phyloP scores from a whole-genome alignment of 2,113 vertebrate species.

The Siphamia tubifer region DNA sequence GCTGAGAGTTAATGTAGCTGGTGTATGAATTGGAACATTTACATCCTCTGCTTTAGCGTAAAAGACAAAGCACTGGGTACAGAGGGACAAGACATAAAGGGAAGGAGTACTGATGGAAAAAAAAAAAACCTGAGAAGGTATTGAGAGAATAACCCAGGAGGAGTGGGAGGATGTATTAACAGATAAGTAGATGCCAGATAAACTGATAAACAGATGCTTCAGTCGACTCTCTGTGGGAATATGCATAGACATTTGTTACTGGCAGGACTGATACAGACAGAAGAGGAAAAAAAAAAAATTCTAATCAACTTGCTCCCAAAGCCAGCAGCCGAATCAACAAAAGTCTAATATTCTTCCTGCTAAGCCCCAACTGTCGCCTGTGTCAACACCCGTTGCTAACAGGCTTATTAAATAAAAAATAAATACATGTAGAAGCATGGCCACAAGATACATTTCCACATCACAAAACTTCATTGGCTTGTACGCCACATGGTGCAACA shows the following conservation, averaged over 20 bases:
- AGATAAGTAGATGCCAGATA: not conserved
- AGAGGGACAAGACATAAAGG: not conserved
- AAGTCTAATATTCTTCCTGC: constrained; percentile 32
- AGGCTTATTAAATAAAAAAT: constrained; percentile 62
- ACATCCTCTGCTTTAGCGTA: not conserved
- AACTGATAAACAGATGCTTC: too few relatives aligned
- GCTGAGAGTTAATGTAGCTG: not conserved
- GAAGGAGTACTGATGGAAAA: not conserved
- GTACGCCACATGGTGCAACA: constrained; percentile 24
- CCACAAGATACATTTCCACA: constrained; percentile 36
- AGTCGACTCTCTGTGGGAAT: too few relatives aligned
- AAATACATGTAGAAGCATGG: constrained; percentile 27
- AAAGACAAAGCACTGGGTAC: not conserved
- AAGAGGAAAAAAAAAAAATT: not conserved
- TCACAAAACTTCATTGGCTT: constrained; percentile 41
- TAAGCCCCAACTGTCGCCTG: constrained; percentile 40
- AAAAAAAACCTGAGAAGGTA: not conserved
- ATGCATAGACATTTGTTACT: not conserved
- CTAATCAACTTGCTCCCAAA: constrained; percentile 41
- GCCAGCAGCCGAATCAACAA: constrained; percentile 24
- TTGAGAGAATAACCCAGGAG: not conserved
- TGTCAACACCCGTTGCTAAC: constrained; percentile 55
- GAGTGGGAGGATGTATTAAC: not conserved
- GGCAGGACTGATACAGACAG: not conserved
- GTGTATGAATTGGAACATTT: not conserved